Evolutionary conservation across 1,140 invertebrate genomes (phyloP).

Genomic region (Aphaenogaster ashmeadi): DNA sequence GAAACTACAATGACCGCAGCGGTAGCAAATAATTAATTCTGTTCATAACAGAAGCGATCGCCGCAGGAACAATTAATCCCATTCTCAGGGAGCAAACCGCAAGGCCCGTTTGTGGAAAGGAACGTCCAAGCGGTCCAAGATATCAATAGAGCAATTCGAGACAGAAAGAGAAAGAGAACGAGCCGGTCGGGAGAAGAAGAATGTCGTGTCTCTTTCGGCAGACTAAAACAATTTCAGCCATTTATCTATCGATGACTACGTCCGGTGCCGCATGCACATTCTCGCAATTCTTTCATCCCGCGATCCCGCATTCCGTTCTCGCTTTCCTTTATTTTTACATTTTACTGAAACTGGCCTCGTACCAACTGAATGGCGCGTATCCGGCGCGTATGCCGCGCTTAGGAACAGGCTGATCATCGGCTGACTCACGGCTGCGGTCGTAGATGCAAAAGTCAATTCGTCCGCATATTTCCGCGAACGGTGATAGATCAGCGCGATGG

Average conservation of each 20-base stretch:
- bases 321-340: slow-evolving; percentile 46
- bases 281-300: slow-evolving; percentile 9
- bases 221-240: slow-evolving; percentile 73
- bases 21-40: slow-evolving; percentile 35
- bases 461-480: slow-evolving; percentile 37
- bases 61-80: slow-evolving; percentile 50
- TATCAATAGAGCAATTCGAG: slow-evolving; percentile 72
- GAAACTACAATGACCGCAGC: neutral
- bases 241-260: slow-evolving; percentile 52
- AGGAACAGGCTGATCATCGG: slow-evolving; percentile 63
- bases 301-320: too few species aligned
- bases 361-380: slow-evolving; percentile 56
- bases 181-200: slow-evolving; percentile 18
- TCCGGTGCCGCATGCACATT: slow-evolving; percentile 24
- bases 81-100: neutral
- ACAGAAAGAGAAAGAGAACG: slow-evolving; percentile 2
- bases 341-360: slow-evolving; percentile 50
- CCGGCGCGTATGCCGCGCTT: slow-evolving; percentile 30
- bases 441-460: slow-evolving; percentile 29
- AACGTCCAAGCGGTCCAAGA: neutral
- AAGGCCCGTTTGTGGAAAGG: slow-evolving; percentile 27
- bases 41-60: neutral
- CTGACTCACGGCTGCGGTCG: slow-evolving; percentile 46
- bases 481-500: slow-evolving; percentile 18
- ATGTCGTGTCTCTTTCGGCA: slow-evolving; percentile 57